Evolutionary conservation across 1,140 invertebrate species (phyloP).

Genomic region (Zaprionus davidi): DNA sequence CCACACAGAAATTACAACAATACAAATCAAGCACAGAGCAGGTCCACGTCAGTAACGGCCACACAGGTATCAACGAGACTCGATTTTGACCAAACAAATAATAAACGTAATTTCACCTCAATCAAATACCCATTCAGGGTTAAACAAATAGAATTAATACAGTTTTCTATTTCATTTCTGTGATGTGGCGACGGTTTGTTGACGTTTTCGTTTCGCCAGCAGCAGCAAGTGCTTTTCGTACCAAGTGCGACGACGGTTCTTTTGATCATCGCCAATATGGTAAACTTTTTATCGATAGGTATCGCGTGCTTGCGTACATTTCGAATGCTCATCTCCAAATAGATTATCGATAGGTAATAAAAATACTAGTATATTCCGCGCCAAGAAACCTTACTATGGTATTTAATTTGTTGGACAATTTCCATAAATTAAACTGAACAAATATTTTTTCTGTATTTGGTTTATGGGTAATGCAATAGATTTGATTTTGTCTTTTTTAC

Average conservation of each 20-base stretch:
- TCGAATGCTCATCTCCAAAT: conserved; percentile 13
- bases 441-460: neutral
- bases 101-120: neutral
- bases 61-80: neutral
- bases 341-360: neutral
- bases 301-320: neutral
- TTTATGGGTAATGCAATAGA: neutral
- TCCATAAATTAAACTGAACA: too few species aligned
- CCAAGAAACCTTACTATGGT: neutral
- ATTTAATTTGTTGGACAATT: too few species aligned
- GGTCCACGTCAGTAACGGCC: conserved; percentile 49
- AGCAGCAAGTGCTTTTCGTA: conserved; percentile 31
- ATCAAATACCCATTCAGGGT: neutral
- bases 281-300: conserved; percentile 22
- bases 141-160: neutral
- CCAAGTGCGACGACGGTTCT: conserved; percentile 20
- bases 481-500: neutral
- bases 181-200: conserved; percentile 45
- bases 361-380: neutral
- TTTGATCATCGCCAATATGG: conserved; percentile 21
- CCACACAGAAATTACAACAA: conserved; percentile 20
- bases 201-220: conserved; percentile 39
- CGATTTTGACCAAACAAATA: neutral
- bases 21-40: neutral
- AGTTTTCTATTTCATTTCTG: conserved; percentile 23